Conservation (phyloP, 2,797 vertebrate species). For the Anisognathus igniventris region DNA sequence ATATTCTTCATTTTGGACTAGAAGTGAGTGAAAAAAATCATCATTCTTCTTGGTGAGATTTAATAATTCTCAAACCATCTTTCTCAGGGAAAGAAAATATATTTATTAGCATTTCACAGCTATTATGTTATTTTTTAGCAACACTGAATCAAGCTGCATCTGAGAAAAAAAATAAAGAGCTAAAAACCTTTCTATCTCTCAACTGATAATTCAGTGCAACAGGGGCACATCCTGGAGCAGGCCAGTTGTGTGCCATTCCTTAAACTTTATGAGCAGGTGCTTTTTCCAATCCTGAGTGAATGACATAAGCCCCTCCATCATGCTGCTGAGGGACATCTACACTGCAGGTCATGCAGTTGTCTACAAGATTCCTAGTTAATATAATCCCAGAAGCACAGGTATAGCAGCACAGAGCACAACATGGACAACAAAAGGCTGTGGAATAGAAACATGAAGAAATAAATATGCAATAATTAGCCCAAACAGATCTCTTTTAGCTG, state of each 20-base stretch:
- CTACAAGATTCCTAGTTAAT: neutral
- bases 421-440: neutral
- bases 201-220: neutral
- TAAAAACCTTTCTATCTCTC: neutral
- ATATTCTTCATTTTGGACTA: neutral
- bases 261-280: neutral
- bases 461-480: neutral
- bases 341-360: fast-evolving
- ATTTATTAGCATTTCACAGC: neutral
- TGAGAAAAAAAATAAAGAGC: fast-evolving
- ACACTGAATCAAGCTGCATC: neutral
- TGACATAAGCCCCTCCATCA: neutral
- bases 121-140: neutral
- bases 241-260: neutral
- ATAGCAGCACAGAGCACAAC: neutral
- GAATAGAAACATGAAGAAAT: neutral
- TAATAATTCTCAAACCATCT: neutral
- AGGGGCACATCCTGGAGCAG: neutral
- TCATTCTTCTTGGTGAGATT: neutral
- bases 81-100: neutral
- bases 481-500: neutral
- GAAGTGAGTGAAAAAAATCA: neutral
- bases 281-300: neutral
- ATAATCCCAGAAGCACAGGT: neutral
- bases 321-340: neutral